Percentiles rank a stretch among this genome's conserved stretches.
phyloP scores from a whole-genome alignment of 1,140 invertebrate genomes.

The Lepeophtheirus salmonis region DNA sequence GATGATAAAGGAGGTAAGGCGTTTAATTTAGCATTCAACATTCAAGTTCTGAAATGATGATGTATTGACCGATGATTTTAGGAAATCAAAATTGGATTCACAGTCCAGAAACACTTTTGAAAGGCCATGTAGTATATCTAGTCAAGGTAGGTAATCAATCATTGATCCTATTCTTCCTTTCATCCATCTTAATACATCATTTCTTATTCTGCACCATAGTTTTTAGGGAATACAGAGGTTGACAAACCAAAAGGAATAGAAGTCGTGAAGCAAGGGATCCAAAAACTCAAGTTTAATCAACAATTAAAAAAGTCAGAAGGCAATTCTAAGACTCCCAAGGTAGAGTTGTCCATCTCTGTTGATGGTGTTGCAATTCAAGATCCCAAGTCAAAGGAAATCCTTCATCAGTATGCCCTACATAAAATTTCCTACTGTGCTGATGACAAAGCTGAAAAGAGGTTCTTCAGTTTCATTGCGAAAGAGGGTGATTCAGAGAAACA shows the following conservation, averaged over 20 bases:
- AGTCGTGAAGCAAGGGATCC: conserved; percentile 84
- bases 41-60: too few relatives aligned
- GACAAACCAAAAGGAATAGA: conserved; percentile 91
- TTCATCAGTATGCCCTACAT: conserved; percentile 89
- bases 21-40: too few relatives aligned
- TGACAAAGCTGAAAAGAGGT: conserved; percentile 89
- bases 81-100: conserved; percentile 69
- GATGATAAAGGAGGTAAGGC: neutral
- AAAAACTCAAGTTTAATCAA: conserved; percentile 80
- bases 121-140: conserved; percentile 84
- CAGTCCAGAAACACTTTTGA: conserved; percentile 71
- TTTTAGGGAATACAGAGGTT: conserved; percentile 75
- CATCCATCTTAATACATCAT: too few relatives aligned
- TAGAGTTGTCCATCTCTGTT: conserved; percentile 64
- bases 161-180: neutral
- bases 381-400: conserved; percentile 47
- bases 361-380: conserved; percentile 88
- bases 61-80: too few relatives aligned
- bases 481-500: conserved; percentile 58
- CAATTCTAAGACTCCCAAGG: conserved; percentile 62
- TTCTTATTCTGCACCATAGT: conserved; percentile 37
- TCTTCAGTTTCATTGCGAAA: conserved; percentile 92
- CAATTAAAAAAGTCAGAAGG: conserved; percentile 76
- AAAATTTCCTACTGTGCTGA: conserved; percentile 94
- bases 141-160: conserved; percentile 58